Base-by-base conservation (phyloP, 2,888 invertebrate genomes). In the Tinea semifulvella region DNA sequence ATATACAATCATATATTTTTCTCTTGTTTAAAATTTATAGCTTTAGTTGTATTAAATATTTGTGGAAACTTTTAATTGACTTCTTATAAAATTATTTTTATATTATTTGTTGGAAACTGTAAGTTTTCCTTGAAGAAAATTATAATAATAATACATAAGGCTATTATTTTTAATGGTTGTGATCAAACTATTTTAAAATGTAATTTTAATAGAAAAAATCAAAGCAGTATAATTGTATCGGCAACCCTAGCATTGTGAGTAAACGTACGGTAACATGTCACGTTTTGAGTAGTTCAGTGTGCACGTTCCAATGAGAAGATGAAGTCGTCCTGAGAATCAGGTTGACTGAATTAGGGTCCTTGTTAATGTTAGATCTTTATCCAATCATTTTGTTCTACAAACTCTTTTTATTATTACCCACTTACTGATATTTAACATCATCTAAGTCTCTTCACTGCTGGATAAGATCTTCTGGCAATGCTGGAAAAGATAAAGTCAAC, bases 291-390 rank as follows among this genome's bases (percentile, higher is more conserved):
- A 10, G 17, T 36, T 11, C 40, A 22, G 22, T 11, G n/a, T n/a
- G 40, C 40, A 40, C 40, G 40, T 40, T 19, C 22, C 40, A 22
- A 22, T 40, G 40, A 17, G 40, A 40, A 19, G 40, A 40, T 40
- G 40, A 22, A 40, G 22, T 40, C 22, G 40, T 22, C 40, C 40
- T 40, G 40, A 40, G 40, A 40, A 40, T 22, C 40, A 40, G 40
- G 40, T 22, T 40, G 40, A 22, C 40, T 40, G 22, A 16, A 38
- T 38, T 38, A 38, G 19, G 40, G 8, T 5, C 40, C 40, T 40
- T 22, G 22, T 40, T 40, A 40, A 11, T 22, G 22, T 22, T 40
- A 40, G 40, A 40, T 40, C 36, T 36, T 36, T 36, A 36, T 36
- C 36, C 18, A 18, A 36, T 18, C 31, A 31, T 31, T 31, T 2